These are phyloP conservation scores for Rostratula benghalensis DNA, from an alignment of 2,113 vertebrate species.

Conservation along the genomic window DNA sequence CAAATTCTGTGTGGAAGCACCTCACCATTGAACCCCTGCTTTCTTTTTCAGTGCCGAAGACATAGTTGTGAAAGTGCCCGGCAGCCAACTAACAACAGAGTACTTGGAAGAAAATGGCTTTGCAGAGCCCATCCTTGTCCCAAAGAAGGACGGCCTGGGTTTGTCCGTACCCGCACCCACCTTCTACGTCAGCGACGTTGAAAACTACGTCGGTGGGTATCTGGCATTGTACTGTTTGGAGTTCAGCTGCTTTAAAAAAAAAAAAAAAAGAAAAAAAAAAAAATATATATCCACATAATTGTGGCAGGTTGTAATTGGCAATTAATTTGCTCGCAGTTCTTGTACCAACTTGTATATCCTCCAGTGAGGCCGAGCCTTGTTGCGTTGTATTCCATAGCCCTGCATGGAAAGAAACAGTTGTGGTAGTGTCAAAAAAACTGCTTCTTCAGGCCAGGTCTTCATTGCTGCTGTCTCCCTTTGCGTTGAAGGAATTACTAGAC, in stretches of 20 bases:
- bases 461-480: background rate
- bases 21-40: background rate
- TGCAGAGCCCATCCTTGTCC: constrained; percentile 91
- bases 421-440: background rate
- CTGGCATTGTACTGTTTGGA: background rate
- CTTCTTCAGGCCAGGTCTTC: background rate
- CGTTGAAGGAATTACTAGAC: background rate
- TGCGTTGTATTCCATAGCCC: background rate
- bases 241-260: background rate
- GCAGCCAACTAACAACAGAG: constrained; percentile 86
- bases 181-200: constrained; percentile 97
- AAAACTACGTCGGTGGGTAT: constrained; percentile 93
- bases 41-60: constrained; percentile 87
- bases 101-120: constrained; percentile 95
- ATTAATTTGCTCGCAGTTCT: background rate
- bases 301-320: background rate
- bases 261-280: too few relatives aligned
- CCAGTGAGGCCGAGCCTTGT: background rate
- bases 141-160: constrained; percentile 93
- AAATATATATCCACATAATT: too few relatives aligned
- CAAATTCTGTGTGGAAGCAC: background rate
- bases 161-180: constrained; percentile 91
- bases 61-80: constrained; percentile 87
- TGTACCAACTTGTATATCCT: background rate
- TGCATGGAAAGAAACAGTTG: background rate